phyloP scores from a whole-genome alignment of 2,113 vertebrate genomes.

The Anser cygnoides region DNA sequence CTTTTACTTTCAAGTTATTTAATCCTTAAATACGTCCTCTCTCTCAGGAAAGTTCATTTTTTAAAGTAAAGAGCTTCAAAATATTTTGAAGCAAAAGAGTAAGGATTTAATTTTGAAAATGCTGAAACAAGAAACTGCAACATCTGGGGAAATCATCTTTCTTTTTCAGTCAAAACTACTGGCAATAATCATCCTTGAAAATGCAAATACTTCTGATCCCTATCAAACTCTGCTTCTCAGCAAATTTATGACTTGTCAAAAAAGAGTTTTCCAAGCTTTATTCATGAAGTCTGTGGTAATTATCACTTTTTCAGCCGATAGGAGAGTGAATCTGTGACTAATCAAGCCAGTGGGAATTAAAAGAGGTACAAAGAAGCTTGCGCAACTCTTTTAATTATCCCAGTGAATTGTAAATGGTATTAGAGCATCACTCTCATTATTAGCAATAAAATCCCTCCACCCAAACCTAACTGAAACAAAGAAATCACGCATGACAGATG shows the following conservation, averaged over 20 bases:
- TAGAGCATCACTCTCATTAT: not conserved
- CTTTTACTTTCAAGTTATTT: not conserved
- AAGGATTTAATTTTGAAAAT: slow-evolving; percentile 39
- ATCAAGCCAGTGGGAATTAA: slow-evolving; percentile 4
- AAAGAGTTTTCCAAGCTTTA: slow-evolving; percentile 23
- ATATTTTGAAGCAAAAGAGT: not conserved
- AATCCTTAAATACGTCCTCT: not conserved
- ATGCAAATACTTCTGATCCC: slow-evolving; percentile 40
- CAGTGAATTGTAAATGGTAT: not conserved
- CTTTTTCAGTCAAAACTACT: slow-evolving; percentile 52
- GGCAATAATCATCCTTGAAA: slow-evolving; percentile 44
- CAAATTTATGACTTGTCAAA: slow-evolving; percentile 40
- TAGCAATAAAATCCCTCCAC: not conserved
- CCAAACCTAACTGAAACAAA: not conserved
- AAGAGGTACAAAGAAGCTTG: slow-evolving; percentile 1
- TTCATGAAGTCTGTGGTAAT: slow-evolving; percentile 1
- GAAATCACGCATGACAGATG: fast-evolving
- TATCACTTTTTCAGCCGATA: not conserved
- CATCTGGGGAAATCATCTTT: slow-evolving; percentile 58
- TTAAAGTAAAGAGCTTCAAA: not conserved
- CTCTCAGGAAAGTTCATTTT: not conserved
- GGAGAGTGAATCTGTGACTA: not conserved
- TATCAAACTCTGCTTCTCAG: slow-evolving; percentile 31
- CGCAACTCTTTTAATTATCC: not conserved
- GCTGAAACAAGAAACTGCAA: slow-evolving; percentile 36